phyloP scores from a whole-genome alignment of 2,113 vertebrate genomes.

The Leptodactylus fuscus region DNA sequence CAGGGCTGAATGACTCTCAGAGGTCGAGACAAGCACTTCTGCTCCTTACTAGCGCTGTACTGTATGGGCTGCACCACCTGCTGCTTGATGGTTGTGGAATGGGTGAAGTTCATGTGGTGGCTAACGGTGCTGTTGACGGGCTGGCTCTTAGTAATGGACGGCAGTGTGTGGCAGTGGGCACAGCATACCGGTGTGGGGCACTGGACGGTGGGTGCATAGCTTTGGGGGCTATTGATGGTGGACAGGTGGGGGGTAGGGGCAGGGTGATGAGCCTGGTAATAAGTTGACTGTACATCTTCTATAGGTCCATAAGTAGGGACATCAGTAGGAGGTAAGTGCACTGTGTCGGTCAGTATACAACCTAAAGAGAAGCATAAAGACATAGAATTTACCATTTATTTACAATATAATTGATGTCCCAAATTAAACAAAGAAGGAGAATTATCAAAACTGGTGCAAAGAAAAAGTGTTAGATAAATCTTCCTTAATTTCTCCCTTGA shows the following conservation, averaged over 20 bases:
- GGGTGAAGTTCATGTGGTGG: constrained; percentile 66
- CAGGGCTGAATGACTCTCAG: constrained; percentile 67
- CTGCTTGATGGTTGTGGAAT: constrained; percentile 64
- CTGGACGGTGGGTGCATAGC: constrained; percentile 78
- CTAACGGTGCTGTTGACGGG: constrained; percentile 63
- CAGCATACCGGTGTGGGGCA: constrained; percentile 80
- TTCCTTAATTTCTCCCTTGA: neutral
- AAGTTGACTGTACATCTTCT: constrained; percentile 77
- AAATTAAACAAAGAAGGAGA: neutral
- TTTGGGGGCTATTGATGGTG: constrained; percentile 74
- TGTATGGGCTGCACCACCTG: constrained; percentile 69
- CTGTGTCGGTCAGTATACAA: constrained; percentile 85
- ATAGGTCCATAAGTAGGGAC: constrained; percentile 74
- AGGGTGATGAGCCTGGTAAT: constrained; percentile 74
- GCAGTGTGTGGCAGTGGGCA: constrained; percentile 75
- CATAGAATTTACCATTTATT: no score
- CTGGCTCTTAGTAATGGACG: constrained; percentile 71
- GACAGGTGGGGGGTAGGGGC: constrained; percentile 76
- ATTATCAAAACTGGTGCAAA: no score
- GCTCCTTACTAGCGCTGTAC: constrained; percentile 68
- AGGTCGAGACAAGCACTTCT: constrained; percentile 63
- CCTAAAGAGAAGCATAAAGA: constrained; percentile 74
- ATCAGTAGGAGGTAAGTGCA: constrained; percentile 76
- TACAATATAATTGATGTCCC: neutral
- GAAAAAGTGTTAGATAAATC: no score